Conservation (phyloP, 2,113 vertebrate species). For the Craseonycteris thonglongyai region DNA sequence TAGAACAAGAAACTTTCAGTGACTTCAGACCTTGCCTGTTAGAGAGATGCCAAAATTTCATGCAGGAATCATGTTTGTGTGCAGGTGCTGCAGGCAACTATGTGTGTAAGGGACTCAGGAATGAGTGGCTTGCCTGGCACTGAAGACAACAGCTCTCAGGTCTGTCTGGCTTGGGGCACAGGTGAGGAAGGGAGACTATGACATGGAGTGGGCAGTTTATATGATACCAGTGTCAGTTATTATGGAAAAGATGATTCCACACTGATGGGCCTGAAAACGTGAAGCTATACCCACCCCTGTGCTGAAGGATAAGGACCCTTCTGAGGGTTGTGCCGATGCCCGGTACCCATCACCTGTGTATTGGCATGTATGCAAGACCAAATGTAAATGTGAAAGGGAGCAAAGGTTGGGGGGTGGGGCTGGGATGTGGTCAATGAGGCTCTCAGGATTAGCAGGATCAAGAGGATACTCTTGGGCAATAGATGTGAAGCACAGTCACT, state of each 20-base stretch:
- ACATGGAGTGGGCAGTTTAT: background rate
- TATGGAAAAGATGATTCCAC: background rate
- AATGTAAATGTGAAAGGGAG: background rate
- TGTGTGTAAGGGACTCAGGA: background rate
- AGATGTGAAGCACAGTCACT: background rate
- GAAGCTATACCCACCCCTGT: background rate
- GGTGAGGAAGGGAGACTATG: background rate
- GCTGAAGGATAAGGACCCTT: background rate
- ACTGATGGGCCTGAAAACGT: background rate
- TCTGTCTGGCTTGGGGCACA: background rate
- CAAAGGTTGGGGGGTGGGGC: background rate
- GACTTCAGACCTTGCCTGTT: background rate
- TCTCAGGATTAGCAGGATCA: background rate
- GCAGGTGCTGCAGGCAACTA: background rate
- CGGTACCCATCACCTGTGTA: background rate
- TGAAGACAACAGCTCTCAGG: background rate
- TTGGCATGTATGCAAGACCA: background rate
- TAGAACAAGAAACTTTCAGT: background rate
- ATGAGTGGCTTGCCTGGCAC: background rate
- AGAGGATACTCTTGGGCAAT: background rate
- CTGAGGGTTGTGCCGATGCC: background rate
- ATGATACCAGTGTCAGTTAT: background rate
- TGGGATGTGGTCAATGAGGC: too few species aligned
- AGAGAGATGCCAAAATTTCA: background rate
- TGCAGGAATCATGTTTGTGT: background rate